Conservation (phyloP, 2,113 vertebrate genomes). For the Pachyramphus minor region DNA sequence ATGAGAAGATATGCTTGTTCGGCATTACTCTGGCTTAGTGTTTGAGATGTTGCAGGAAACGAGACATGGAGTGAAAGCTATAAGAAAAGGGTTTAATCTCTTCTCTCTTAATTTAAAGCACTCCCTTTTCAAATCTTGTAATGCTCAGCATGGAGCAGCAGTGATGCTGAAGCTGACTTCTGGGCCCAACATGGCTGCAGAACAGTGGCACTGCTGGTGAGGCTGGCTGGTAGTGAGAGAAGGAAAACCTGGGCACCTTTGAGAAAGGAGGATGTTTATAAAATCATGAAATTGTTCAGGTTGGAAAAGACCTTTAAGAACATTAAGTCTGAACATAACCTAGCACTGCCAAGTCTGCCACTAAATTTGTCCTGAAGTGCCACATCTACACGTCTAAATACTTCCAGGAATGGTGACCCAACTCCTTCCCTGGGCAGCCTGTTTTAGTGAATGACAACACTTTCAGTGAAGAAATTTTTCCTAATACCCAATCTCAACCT, state of each 20-base stretch:
- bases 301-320: background rate
- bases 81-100: background rate
- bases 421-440: background rate
- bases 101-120: background rate
- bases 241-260: background rate
- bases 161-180: background rate
- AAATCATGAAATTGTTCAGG: background rate
- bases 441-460: background rate
- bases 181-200: background rate
- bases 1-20: background rate
- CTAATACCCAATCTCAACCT: background rate
- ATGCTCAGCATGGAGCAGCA: background rate
- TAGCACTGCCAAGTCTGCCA: background rate
- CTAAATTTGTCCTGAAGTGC: background rate
- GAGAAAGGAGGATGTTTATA: background rate
- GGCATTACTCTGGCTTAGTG: background rate
- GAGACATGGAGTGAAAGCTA: background rate
- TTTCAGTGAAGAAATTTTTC: background rate
- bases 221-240: background rate
- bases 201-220: background rate
- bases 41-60: background rate
- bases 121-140: background rate
- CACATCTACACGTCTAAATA: background rate
- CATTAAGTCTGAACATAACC: background rate
- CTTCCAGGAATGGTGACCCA: background rate